Evolutionary conservation across 2,888 invertebrate genomes (phyloP).

Genomic region (Miltochrista miniata): DNA sequence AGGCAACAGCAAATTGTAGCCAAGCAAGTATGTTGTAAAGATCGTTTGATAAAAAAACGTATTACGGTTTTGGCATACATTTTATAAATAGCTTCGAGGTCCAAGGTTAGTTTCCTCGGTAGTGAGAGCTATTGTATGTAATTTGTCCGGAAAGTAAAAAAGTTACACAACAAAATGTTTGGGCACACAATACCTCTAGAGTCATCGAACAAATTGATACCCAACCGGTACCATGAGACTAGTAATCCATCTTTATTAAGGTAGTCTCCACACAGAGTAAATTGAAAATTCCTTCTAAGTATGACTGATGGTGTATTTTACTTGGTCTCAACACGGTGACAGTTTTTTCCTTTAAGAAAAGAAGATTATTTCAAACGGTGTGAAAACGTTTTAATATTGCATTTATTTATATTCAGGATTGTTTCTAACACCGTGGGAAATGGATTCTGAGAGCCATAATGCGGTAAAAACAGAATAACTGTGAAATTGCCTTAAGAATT

Average conservation of each 20-base stretch:
- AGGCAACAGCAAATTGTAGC: conserved; percentile 24
- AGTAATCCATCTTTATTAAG: conserved; percentile 77
- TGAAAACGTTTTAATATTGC: conserved; percentile 76
- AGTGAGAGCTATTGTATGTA: conserved; percentile 27
- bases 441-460: conserved; percentile 65
- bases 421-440: conserved; percentile 59
- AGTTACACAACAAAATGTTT: conserved; percentile 20
- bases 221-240: conserved; percentile 50
- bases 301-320: conserved; percentile 81
- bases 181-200: conserved; percentile 33
- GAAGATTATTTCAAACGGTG: conserved; percentile 73
- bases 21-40: conserved; percentile 33
- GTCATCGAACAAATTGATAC: conserved; percentile 54
- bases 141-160: conserved; percentile 31
- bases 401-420: conserved; percentile 78
- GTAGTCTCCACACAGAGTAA: conserved; percentile 66
- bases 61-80: conserved; percentile 33
- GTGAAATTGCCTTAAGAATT: conserved; percentile 71
- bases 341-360: conserved; percentile 71
- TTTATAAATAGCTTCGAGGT: conserved; percentile 32
- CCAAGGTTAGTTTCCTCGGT: conserved; percentile 24
- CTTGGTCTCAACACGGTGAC: conserved; percentile 71
- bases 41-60: conserved; percentile 36
- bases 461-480: conserved; percentile 64
- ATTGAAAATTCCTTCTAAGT: conserved; percentile 82